Evolutionary conservation across 2,888 invertebrate genomes (phyloP).

Genomic region (Crossocerus cetratus): DNA sequence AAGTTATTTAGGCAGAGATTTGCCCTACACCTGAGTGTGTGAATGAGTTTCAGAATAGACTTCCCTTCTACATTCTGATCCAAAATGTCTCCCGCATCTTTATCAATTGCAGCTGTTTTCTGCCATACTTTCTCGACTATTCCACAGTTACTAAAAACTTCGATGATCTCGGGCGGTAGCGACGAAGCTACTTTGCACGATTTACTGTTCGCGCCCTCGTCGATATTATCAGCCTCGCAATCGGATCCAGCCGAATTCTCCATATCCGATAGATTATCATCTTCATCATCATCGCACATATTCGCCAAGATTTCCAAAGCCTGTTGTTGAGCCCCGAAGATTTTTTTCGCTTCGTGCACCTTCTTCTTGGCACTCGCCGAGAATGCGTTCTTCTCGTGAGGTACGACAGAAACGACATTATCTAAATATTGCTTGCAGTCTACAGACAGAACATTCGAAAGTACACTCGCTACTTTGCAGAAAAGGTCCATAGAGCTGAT

Average conservation of each 20-base stretch:
- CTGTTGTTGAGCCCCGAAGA: constrained; percentile 84
- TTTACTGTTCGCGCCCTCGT: constrained; percentile 65
- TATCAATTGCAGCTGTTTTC: constrained; percentile 78
- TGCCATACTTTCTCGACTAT: constrained; percentile 81
- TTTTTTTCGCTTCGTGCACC: constrained; percentile 78
- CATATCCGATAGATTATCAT: constrained; percentile 76
- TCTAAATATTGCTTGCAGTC: constrained; percentile 79
- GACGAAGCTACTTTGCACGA: constrained; percentile 77
- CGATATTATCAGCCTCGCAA: constrained; percentile 67
- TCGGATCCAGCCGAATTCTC: constrained; percentile 77
- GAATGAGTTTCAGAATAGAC: constrained; percentile 78
- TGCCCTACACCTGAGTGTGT: constrained; percentile 81
- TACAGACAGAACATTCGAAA: constrained; percentile 79
- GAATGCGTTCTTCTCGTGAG: constrained; percentile 77
- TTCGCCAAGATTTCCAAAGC: constrained; percentile 86
- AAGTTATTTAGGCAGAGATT: constrained; percentile 85
- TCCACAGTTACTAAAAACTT: constrained; percentile 80
- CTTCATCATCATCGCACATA: constrained; percentile 80
- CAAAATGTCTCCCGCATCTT: constrained; percentile 79
- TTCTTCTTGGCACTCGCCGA: constrained; percentile 78
- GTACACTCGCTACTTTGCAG: constrained; percentile 78
- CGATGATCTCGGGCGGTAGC: constrained; percentile 80
- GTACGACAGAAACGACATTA: constrained; percentile 78
- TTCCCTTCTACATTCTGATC: constrained; percentile 78
- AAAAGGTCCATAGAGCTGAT: constrained; percentile 62